phyloP scores from a whole-genome alignment of 2,888 invertebrate species.

The Pycnomerus fuliginosus region DNA sequence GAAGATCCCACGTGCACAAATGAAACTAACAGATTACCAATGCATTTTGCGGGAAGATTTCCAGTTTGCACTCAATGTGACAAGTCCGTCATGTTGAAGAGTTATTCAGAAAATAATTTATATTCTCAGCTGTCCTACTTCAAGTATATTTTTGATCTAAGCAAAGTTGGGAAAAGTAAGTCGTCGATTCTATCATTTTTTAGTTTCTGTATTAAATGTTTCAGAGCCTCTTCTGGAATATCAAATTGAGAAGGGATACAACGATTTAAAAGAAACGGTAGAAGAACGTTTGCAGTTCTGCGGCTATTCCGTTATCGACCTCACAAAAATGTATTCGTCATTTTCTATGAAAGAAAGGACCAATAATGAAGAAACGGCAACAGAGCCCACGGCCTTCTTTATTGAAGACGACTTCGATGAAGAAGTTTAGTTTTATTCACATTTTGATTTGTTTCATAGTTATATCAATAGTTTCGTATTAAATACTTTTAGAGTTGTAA shows the following conservation, averaged over 20 bases:
- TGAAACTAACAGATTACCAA: slow-evolving; percentile 65
- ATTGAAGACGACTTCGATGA: too few species aligned
- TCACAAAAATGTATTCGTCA: slow-evolving; percentile 57
- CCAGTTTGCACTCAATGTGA: slow-evolving; percentile 78
- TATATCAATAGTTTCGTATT: too few species aligned
- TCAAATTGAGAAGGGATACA: slow-evolving; percentile 60
- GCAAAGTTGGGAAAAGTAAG: slow-evolving; percentile 67
- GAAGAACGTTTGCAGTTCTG: slow-evolving; percentile 68
- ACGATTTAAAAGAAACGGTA: slow-evolving; percentile 64
- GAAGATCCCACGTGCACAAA: slow-evolving; percentile 86
- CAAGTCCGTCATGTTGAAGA: slow-evolving; percentile 71
- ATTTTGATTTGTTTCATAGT: too few species aligned
- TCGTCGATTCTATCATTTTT: too few species aligned
- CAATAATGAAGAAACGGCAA: not conserved
- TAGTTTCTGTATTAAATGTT: too few species aligned
- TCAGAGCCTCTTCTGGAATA: slow-evolving; percentile 57
- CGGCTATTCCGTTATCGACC: slow-evolving; percentile 67
- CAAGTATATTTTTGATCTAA: slow-evolving; percentile 73
- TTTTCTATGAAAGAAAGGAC: slow-evolving; percentile 3
- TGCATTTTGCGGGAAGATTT: slow-evolving; percentile 57
- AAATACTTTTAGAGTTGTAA: too few species aligned
- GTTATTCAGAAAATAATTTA: slow-evolving; percentile 79
- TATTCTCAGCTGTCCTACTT: slow-evolving; percentile 85
- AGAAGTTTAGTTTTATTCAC: too few species aligned
- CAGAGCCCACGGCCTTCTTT: too few species aligned